Evolutionary conservation across 2,113 vertebrate genomes (phyloP).

Genomic region (Apeltes quadracus): DNA sequence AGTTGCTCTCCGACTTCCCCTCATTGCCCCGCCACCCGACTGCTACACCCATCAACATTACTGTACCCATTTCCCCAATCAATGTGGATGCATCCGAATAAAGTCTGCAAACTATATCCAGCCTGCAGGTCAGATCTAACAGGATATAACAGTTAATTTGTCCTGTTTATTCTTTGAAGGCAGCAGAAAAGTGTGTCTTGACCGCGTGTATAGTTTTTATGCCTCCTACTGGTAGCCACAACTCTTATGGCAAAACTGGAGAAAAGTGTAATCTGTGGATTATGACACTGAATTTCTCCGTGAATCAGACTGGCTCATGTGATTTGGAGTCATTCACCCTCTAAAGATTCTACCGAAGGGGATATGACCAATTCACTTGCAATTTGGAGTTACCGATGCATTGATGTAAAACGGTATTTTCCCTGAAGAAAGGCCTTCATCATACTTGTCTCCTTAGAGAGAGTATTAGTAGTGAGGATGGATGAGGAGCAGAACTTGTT

Average conservation of each 20-base stretch:
- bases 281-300: slow-evolving; percentile 46
- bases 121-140: too few relatives aligned
- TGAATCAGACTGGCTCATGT: slow-evolving; percentile 52
- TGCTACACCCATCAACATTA: too few relatives aligned
- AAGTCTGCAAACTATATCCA: too few relatives aligned
- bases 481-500: slow-evolving; percentile 36
- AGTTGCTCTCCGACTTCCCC: neutral
- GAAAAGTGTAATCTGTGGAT: slow-evolving; percentile 36
- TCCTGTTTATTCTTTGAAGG: too few relatives aligned
- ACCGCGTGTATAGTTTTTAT: too few relatives aligned
- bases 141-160: too few relatives aligned
- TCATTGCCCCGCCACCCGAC: too few relatives aligned
- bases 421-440: slow-evolving; percentile 63
- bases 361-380: slow-evolving; percentile 73
- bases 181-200: too few relatives aligned
- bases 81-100: too few relatives aligned
- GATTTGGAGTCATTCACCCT: slow-evolving; percentile 62
- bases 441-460: slow-evolving; percentile 49
- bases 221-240: neutral
- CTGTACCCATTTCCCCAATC: too few relatives aligned
- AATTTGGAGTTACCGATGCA: slow-evolving; percentile 77
- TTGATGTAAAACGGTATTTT: slow-evolving; percentile 72
- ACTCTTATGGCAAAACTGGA: slow-evolving; percentile 27
- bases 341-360: slow-evolving; percentile 56
- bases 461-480: slow-evolving; percentile 57